phyloP scores from a whole-genome alignment of 2,797 vertebrate species.

The Acropternis orthonyx region DNA sequence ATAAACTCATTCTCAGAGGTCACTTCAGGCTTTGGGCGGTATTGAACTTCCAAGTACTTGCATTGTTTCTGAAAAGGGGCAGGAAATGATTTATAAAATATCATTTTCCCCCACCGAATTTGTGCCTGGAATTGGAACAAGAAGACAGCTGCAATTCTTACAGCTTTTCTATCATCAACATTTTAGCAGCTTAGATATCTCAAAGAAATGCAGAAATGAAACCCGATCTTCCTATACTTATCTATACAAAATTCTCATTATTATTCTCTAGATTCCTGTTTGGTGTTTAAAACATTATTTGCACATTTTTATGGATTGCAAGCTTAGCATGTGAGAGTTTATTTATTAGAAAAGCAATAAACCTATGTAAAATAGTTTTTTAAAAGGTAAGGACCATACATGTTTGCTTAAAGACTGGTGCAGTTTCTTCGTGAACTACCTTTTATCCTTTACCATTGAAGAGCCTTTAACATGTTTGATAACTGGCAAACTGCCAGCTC shows the following conservation, averaged over 20 bases:
- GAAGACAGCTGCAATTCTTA: neutral
- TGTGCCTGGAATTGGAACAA: neutral
- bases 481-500: neutral
- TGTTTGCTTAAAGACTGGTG: neutral
- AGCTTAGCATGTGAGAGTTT: fast-evolving
- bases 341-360: neutral
- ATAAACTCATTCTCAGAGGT: neutral
- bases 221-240: neutral
- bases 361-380: neutral
- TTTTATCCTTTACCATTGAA: neutral
- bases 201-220: neutral
- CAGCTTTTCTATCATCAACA: neutral
- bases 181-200: neutral
- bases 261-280: neutral
- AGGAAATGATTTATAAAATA: conserved; percentile 18
- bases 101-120: neutral
- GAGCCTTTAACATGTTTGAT: neutral
- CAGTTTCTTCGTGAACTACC: neutral
- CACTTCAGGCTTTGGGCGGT: conserved; percentile 14
- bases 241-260: neutral
- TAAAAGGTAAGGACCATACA: neutral
- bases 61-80: conserved; percentile 12
- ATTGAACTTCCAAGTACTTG: neutral
- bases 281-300: neutral
- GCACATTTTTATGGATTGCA: neutral